Evolutionary conservation across 2,797 vertebrate genomes (phyloP).

Genomic region (Mus spretus): DNA sequence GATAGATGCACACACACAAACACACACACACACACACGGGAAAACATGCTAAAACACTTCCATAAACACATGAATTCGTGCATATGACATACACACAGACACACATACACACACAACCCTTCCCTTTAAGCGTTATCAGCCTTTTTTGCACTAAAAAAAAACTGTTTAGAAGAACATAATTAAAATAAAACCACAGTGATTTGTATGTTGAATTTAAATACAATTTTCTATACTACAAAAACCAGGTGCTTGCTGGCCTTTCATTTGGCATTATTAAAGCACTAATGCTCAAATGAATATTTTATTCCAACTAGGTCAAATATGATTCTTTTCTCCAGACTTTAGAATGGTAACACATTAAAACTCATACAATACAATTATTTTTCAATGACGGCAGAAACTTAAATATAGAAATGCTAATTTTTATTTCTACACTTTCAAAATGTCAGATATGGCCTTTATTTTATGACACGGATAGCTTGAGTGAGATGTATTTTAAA

Average conservation of each 20-base stretch:
- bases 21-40: neutral
- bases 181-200: neutral
- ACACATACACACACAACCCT: neutral
- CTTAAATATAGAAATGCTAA: neutral
- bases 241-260: neutral
- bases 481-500: neutral
- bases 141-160: neutral
- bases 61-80: neutral
- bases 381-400: neutral
- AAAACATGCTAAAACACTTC: neutral
- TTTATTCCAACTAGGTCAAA: slow-evolving; percentile 9
- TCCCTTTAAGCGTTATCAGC: neutral
- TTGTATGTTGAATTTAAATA: neutral
- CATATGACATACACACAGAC: neutral
- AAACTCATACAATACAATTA: neutral
- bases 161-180: neutral
- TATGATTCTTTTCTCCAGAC: neutral
- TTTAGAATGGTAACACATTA: neutral
- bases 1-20: neutral
- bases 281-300: neutral
- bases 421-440: neutral
- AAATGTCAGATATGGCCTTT: neutral
- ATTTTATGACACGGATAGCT: neutral
- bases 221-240: neutral
- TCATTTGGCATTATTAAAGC: slow-evolving; percentile 6